phyloP scores from a whole-genome alignment of 2,888 invertebrate genomes.

The Imbricaverruca yamaguchii region DNA sequence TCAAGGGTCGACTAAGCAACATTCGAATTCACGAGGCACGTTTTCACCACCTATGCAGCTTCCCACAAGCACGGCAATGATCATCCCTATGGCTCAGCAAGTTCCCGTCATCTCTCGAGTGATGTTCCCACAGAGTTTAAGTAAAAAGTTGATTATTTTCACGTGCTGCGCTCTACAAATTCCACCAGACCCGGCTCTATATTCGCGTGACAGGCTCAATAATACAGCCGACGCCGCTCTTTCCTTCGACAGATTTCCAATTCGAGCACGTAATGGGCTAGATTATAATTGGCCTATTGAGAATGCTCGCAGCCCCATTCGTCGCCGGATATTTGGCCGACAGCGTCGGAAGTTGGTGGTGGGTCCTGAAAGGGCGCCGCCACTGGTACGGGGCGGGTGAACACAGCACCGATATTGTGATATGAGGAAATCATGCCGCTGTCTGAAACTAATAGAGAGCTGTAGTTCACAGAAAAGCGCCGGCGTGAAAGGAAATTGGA shows the following conservation, averaged over 20 bases:
- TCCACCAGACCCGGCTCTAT: too few species aligned
- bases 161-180: too few species aligned
- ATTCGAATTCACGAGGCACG: not conserved
- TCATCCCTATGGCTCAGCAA: not conserved
- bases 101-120: not conserved
- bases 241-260: not conserved
- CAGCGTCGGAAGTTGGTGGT: not conserved
- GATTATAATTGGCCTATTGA: not conserved
- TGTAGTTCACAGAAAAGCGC: not conserved
- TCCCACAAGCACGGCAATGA: not conserved
- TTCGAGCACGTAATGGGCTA: not conserved
- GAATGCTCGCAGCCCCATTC: not conserved
- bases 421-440: not conserved
- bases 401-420: not conserved
- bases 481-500: not conserved
- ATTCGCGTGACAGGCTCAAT: not conserved
- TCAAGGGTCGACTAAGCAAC: not conserved
- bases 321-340: not conserved
- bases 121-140: not conserved
- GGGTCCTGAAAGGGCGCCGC: not conserved
- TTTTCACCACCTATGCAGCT: not conserved
- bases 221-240: not conserved
- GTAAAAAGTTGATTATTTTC: too few species aligned
- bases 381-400: not conserved
- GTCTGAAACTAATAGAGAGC: not conserved